Evolutionary conservation across 2,797 vertebrate genomes (phyloP), one percentile per base, ranked within the genome.

Genomic region (Orientallactaga sibirica): DNA sequence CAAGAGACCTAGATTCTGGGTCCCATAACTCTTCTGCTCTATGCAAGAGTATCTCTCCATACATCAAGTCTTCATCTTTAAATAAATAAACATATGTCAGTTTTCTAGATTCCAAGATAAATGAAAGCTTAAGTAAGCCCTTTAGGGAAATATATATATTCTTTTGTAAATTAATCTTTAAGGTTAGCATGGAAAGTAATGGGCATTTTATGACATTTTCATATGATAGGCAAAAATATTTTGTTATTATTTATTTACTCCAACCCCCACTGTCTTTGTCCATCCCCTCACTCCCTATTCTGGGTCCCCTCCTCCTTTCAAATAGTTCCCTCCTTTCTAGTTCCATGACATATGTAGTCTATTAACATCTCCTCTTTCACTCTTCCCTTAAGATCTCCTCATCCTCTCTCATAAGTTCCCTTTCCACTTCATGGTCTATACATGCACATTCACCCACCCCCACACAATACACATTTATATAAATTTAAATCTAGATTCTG

Each of bases 1-100:
- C 12, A 48, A 75, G n/a, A 93, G 79, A 93, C 88, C 90, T 93
- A 94, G 94, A 97, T 96, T 94, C 79, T 75, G 77, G 84, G n/a
- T 4, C 29, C 27, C 18, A 33, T 18, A 52, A 27, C 52, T 90
- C 19, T 19, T 88, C n/a, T 93, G 48, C 43, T 87, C 88, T 37
- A 70, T 86, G 41, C 48, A 86, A 94, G 29, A 86, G n/a, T 92
- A 76, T 58, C 58, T 68, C 74, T 83, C 43, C 61, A 79, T 76
- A 78, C 33, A 11, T 86, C 37, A 66, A 10, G 25, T 55, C 74
- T 92, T 75, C 37, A 66, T 73, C n/a, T 84, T 76, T 70, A 86
- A 90, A 86, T 78, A 67, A 22, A 76, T 81, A n/a, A 66, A 94
- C 84, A 80, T 14, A 87, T 83, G 27, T 14, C 37, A 91, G 81